A percentile compares a stretch with the other conserved stretches of the same genome.
phyloP scores from a whole-genome alignment of 1,140 invertebrate species.

The Hycleus phaleratus region DNA sequence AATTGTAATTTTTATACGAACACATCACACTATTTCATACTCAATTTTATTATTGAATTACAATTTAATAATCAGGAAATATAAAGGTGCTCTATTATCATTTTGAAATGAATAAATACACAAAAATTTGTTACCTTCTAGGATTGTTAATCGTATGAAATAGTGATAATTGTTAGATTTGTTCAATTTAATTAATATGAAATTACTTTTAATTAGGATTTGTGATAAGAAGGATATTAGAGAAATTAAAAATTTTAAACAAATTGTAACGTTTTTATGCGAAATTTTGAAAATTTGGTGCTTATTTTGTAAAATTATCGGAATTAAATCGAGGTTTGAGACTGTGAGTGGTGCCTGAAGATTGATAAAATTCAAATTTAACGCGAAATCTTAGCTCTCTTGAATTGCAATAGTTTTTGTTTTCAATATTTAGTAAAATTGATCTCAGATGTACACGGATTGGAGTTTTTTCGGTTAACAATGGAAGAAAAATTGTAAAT shows the following conservation, averaged over 20 bases:
- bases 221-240: conserved; percentile 33
- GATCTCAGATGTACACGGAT: conserved; percentile 33
- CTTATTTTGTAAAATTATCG: neutral
- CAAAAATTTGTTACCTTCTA: too few relatives aligned
- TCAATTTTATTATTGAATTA: too few relatives aligned
- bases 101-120: too few relatives aligned
- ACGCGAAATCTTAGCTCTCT: conserved; percentile 28
- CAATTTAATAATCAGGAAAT: too few relatives aligned
- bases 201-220: too few relatives aligned
- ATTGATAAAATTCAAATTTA: conserved; percentile 11
- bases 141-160: conserved; percentile 11
- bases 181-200: conserved; percentile 13
- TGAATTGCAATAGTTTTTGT: neutral
- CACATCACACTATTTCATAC: too few relatives aligned
- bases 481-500: conserved; percentile 23
- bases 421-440: conserved; percentile 10
- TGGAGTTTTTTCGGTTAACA: neutral
- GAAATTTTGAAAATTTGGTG: conserved; percentile 5
- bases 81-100: too few relatives aligned
- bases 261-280: neutral
- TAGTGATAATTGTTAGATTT: conserved; percentile 22
- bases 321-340: conserved; percentile 27
- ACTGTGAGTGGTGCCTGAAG: conserved; percentile 36
- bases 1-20: too few relatives aligned
- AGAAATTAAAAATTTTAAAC: conserved; percentile 1